phyloP scores from a whole-genome alignment of 1,140 invertebrate species.

The Drosophila teissieri region DNA sequence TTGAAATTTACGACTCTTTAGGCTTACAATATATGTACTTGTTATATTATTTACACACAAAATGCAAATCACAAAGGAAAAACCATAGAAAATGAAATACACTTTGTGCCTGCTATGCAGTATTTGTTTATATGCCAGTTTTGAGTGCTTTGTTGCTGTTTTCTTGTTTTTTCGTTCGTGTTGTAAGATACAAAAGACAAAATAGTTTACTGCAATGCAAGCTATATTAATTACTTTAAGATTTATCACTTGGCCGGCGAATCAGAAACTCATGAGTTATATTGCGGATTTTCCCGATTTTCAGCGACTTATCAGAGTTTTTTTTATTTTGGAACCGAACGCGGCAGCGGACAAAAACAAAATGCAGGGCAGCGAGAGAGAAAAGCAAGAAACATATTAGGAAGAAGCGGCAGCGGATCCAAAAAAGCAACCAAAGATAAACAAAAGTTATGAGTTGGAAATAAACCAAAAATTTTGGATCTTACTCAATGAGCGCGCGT shows the following conservation, averaged over 20 bases:
- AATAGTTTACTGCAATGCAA: conserved; percentile 3
- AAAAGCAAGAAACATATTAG: conserved; percentile 8
- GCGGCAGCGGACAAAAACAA: conserved; percentile 48
- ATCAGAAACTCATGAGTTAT: conserved; percentile 6
- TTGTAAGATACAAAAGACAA: conserved; percentile 5
- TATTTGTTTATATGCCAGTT: conserved; percentile 3
- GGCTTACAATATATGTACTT: conserved; percentile 11
- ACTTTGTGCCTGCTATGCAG: conserved; percentile 2
- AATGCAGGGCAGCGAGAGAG: conserved; percentile 27
- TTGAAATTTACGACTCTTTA: conserved; percentile 37
- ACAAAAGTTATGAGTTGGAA: conserved; percentile 80
- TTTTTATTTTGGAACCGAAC: conserved; percentile 34
- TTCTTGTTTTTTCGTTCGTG: conserved; percentile 5
- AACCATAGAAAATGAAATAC: not conserved
- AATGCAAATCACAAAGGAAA: conserved; percentile 9
- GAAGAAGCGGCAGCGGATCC: conserved; percentile 17
- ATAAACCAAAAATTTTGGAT: conserved; percentile 75
- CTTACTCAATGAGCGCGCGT: conserved; percentile 56
- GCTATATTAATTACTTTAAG: not conserved
- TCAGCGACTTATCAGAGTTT: not conserved
- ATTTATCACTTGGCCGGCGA: conserved; percentile 27
- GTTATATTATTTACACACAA: conserved; percentile 10
- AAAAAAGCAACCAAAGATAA: conserved; percentile 62
- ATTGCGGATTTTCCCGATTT: not conserved
- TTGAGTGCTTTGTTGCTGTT: conserved; percentile 14